Evolutionary conservation across 2,888 invertebrate genomes (phyloP).

Genomic region (Diarsia rubi): DNA sequence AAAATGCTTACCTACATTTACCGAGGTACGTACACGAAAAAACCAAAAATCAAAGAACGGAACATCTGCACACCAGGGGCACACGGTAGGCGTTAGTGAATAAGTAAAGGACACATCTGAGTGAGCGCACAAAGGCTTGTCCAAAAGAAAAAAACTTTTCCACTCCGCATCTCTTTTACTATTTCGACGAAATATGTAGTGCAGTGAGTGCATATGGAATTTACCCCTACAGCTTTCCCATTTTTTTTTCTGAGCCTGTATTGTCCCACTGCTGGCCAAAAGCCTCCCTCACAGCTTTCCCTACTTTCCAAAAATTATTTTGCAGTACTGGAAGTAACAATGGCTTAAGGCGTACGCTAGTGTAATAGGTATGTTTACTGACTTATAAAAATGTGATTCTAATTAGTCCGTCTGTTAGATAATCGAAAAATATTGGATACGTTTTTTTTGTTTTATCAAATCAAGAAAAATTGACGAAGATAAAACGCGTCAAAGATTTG

Average conservation of each 20-base stretch:
- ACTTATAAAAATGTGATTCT: too few relatives aligned
- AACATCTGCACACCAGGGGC: not conserved
- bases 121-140: not conserved
- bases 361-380: too few relatives aligned
- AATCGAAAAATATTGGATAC: too few relatives aligned
- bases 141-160: not conserved
- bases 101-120: conserved; percentile 16
- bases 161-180: not conserved
- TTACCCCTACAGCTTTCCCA: too few relatives aligned
- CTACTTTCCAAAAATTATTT: not conserved
- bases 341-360: not conserved
- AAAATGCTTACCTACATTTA: not conserved
- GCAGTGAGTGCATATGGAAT: conserved; percentile 18
- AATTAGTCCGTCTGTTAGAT: too few relatives aligned
- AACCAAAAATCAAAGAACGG: not conserved
- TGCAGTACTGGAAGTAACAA: not conserved
- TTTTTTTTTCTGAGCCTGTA: too few relatives aligned
- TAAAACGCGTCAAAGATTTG: too few relatives aligned
- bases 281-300: too few relatives aligned
- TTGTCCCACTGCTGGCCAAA: too few relatives aligned
- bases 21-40: too few relatives aligned
- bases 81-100: not conserved
- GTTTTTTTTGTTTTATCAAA: too few relatives aligned
- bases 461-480: too few relatives aligned
- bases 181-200: conserved; percentile 23